Conservation (phyloP, 2,888 invertebrate genomes). For the Megaustenia siamemsis region DNA sequence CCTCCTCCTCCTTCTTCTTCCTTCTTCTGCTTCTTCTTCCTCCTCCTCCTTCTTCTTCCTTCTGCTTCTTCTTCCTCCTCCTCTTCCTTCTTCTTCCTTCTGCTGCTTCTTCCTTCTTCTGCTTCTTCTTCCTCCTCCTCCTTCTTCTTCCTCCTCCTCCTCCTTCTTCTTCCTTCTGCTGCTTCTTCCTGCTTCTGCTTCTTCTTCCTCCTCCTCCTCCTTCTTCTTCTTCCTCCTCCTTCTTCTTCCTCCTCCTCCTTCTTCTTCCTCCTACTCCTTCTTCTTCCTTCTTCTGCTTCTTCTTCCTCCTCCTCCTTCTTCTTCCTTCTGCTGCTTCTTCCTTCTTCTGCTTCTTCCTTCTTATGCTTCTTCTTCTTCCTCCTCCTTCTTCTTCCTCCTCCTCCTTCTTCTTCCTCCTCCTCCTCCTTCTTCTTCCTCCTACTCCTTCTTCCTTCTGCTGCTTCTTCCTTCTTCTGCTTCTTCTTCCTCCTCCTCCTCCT, state of each 20-base stretch:
- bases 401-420: background rate
- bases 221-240: background rate
- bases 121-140: background rate
- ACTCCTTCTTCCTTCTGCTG: too few relatives aligned
- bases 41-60: background rate
- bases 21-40: background rate
- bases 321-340: background rate
- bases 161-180: background rate
- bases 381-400: background rate
- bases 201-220: background rate
- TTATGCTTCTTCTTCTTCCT: background rate
- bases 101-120: conserved; percentile 2
- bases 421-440: background rate
- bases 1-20: background rate
- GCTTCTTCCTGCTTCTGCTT: too few relatives aligned
- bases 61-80: background rate
- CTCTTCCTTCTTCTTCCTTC: background rate
- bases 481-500: conserved; percentile 13
- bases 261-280: background rate
- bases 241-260: too few relatives aligned
- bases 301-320: background rate
- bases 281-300: background rate
- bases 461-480: too few relatives aligned
- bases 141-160: background rate
- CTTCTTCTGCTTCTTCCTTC: conserved; percentile 9